Conservation (phyloP, 1,140 invertebrate genomes). For the Megathymus violae region DNA sequence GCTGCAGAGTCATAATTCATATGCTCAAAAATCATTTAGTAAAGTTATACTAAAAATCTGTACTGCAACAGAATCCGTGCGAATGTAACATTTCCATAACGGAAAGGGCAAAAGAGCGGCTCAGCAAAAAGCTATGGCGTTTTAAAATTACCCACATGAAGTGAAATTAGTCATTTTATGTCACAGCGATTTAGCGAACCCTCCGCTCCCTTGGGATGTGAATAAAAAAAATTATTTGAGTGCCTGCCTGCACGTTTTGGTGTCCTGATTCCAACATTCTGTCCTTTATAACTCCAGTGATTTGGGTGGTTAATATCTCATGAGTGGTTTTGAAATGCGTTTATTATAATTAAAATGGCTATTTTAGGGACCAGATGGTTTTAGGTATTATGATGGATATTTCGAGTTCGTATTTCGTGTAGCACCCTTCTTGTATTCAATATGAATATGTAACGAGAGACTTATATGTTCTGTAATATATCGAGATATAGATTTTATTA, state of each 20-base stretch:
- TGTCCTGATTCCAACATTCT: constrained; percentile 4
- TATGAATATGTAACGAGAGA: too few species aligned
- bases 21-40: too few species aligned
- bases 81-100: too few species aligned
- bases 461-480: too few species aligned
- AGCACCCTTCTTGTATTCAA: too few species aligned
- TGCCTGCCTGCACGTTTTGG: constrained; percentile 9
- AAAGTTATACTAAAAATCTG: too few species aligned
- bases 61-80: too few species aligned
- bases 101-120: too few species aligned
- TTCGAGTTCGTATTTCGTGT: too few species aligned
- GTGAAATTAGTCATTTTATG: constrained; percentile 21
- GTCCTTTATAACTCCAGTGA: constrained; percentile 7
- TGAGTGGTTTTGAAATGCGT: constrained; percentile 1
- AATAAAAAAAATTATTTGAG: constrained; percentile 18
- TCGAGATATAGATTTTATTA: too few species aligned
- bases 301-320: constrained; percentile 10
- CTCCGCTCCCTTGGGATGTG: constrained; percentile 3
- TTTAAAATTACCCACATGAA: constrained; percentile 20
- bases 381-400: neutral
- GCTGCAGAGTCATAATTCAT: too few species aligned
- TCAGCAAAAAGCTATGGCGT: constrained; percentile 6
- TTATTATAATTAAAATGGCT: too few species aligned
- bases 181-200: constrained; percentile 13
- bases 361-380: neutral